phyloP scores from a whole-genome alignment of 1,140 invertebrate species.

The Physella acuta region DNA sequence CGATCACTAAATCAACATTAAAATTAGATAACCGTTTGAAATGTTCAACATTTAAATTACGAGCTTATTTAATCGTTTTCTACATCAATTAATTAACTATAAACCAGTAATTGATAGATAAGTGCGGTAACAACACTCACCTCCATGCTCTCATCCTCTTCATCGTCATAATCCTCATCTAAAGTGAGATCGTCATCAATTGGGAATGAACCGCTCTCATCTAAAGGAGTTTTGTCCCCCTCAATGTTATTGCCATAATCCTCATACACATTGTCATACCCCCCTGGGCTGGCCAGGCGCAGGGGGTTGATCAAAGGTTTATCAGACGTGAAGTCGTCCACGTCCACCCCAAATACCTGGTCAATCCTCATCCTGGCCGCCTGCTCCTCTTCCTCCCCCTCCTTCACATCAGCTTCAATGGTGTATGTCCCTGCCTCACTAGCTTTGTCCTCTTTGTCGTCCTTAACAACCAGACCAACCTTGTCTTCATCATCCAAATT shows the following conservation, averaged over 20 bases:
- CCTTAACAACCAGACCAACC: background rate
- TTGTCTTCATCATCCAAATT: background rate
- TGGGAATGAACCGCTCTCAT: constrained; percentile 2
- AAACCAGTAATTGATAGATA: background rate
- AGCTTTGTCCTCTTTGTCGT: constrained; percentile 65
- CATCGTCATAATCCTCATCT: constrained; percentile 5
- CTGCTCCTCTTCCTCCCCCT: constrained; percentile 82
- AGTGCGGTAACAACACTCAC: background rate
- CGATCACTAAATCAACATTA: no score
- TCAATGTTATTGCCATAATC: constrained; percentile 3
- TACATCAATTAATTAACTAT: no score
- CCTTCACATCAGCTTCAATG: constrained; percentile 69
- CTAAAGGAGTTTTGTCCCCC: constrained; percentile 46
- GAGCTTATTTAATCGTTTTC: no score
- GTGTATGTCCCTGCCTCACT: constrained; percentile 87
- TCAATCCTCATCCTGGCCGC: constrained; percentile 85
- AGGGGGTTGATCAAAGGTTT: constrained; percentile 28
- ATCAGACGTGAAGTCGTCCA: constrained; percentile 18
- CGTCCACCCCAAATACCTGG: constrained; percentile 69
- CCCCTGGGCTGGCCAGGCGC: constrained; percentile 9
- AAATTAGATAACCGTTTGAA: no score
- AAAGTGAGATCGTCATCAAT: constrained; percentile 20
- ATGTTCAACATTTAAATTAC: no score
- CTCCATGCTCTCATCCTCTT: constrained; percentile 1
- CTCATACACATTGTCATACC: constrained; percentile 23